phyloP scores from a whole-genome alignment of 1,140 invertebrate genomes.

The Ridgeia piscesae region DNA sequence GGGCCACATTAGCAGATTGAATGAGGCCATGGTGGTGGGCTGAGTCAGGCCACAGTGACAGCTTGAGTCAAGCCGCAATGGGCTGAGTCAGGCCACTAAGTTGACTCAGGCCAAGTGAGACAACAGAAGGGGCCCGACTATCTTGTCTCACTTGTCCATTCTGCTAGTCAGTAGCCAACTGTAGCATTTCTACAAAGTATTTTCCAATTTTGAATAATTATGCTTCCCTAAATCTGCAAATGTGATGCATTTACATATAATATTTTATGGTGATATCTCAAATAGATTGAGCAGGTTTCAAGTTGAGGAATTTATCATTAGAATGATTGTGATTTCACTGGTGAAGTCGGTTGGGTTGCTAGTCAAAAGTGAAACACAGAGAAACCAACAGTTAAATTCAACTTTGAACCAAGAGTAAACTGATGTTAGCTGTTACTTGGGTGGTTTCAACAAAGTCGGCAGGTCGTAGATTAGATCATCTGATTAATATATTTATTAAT shows the following conservation, averaged over 20 bases:
- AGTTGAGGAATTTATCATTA: too few species aligned
- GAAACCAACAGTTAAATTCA: neutral
- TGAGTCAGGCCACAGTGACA: neutral
- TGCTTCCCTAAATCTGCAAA: neutral
- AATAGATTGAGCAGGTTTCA: too few species aligned
- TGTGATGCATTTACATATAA: too few species aligned
- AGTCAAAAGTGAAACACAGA: neutral
- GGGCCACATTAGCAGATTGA: neutral
- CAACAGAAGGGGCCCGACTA: neutral
- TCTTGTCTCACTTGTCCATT: neutral
- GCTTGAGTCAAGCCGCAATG: neutral
- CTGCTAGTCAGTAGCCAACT: neutral
- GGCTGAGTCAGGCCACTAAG: neutral
- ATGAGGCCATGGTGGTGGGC: neutral
- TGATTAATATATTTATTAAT: neutral
- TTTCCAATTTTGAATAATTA: neutral
- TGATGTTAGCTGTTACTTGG: neutral
- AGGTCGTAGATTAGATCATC: neutral
- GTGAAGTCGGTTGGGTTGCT: neutral
- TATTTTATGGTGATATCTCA: too few species aligned
- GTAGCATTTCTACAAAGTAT: neutral
- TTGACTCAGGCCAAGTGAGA: neutral
- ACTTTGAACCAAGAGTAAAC: neutral
- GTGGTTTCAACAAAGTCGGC: neutral
- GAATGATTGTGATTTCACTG: neutral